Evolutionary conservation across 1,140 invertebrate genomes (phyloP), one percentile per base, ranked within the genome.

Genomic region (Drosophila auraria): DNA sequence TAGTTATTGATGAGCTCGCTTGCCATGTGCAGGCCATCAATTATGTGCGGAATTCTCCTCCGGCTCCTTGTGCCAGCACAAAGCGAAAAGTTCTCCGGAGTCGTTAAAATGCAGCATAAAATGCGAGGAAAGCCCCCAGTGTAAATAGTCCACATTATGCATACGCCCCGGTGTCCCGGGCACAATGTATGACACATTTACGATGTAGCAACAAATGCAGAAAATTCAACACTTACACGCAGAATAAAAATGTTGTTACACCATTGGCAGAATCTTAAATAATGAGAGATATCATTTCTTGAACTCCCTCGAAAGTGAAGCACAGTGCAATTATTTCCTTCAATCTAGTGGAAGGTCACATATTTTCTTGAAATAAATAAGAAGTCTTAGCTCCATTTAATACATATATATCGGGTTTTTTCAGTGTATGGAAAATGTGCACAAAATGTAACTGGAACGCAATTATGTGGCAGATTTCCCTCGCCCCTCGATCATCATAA

Each of bases 381-480:
- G 0, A 33, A 9, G 9, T 33, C 33, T 11, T 33, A 9, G 9
- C 1, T 27, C 27, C 27, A 27, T 27, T 5, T 6, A 27, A 27
- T 6, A 27, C 5, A 27, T 27, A 5, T 27, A 5, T 51, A 5
- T 6, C n/a, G 5, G 11, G 11, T 54, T 38, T 6, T 38, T 2
- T 2, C 14, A 40, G 54, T 56, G 30, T 14, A 33, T 17, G 50
- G 33, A 66, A 80, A 80, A 72, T 83, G 84, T 75, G 84, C 63
- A 72, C 84, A 87, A 86, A 84, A 89, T 89, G 78, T 90, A 90
- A 90, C 86, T 86, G 78, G 78, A 84, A 77, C 82, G 82, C 86
- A 89, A 89, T 89, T 89, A 89, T 89, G 82, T 89, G 78, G 80
- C 83, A 87, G 77, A 77, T 80, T 83, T 61, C 57, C 42, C 63